These are phyloP conservation scores for Microtus agrestis DNA, from an alignment of 2,797 vertebrate species.

Conservation along the genomic window DNA sequence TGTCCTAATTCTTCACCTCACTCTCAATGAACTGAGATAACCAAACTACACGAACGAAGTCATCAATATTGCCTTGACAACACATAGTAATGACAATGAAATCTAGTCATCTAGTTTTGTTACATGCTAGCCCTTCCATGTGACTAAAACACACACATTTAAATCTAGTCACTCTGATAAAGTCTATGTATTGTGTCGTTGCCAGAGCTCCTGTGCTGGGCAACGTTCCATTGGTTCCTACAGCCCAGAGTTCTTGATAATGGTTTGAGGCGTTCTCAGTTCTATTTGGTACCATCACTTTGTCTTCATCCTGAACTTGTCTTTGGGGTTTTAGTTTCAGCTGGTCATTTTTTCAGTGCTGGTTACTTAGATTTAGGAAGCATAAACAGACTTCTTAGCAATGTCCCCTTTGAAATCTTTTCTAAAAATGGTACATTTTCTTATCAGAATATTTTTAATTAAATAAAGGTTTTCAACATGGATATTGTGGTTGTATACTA, in stretches of 20 bases:
- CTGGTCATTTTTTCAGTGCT: not conserved
- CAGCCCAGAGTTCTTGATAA: not conserved
- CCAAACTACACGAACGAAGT: not conserved
- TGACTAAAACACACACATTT: not conserved
- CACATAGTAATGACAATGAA: not conserved
- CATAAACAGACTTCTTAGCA: not conserved
- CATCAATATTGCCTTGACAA: not conserved
- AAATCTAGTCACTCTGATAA: not conserved
- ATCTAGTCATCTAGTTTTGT: not conserved
- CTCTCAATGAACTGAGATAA: not conserved
- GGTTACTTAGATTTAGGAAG: not conserved
- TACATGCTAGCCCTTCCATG: not conserved
- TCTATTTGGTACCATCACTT: not conserved
- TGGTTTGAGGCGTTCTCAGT: not conserved
- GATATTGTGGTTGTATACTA: not conserved
- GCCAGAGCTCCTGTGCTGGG: not conserved
- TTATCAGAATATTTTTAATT: not conserved
- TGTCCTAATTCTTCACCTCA: not conserved
- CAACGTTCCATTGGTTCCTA: not conserved
- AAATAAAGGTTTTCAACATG: slow-evolving; percentile 10
- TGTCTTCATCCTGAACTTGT: not conserved
- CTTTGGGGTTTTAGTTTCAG: not conserved
- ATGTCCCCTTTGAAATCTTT: slow-evolving; percentile 10
- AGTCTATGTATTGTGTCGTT: not conserved
- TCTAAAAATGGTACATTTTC: not conserved